phyloP scores from a whole-genome alignment of 2,888 invertebrate genomes.

The Danaus chrysippus region DNA sequence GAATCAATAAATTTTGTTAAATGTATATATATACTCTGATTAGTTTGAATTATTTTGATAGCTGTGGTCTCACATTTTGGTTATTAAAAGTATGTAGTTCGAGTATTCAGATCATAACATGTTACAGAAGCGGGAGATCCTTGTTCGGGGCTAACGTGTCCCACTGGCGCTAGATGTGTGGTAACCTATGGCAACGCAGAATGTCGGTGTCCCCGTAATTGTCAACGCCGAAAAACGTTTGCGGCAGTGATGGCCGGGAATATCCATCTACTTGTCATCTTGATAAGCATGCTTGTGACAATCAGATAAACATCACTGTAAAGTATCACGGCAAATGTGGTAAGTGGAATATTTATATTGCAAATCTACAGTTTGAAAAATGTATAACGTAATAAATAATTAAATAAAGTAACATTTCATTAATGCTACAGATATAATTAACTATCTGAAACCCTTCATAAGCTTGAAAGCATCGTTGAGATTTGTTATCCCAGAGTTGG shows the following conservation, averaged over 20 bases:
- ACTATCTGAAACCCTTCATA: slow-evolving; percentile 35
- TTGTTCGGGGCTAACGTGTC: slow-evolving; percentile 83
- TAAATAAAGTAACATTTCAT: too few relatives aligned
- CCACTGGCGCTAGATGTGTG: slow-evolving; percentile 84
- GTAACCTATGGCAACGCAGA: slow-evolving; percentile 83
- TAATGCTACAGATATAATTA: too few relatives aligned
- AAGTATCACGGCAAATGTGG: slow-evolving; percentile 93
- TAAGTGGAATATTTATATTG: slow-evolving; percentile 62
- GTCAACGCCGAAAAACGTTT: slow-evolving; percentile 87
- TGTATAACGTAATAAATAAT: too few relatives aligned
- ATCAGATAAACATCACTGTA: slow-evolving; percentile 85
- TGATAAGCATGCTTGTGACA: slow-evolving; percentile 87
- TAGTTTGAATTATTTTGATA: too few relatives aligned
- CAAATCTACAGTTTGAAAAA: slow-evolving; percentile 5
- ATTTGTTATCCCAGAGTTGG: slow-evolving; percentile 57
- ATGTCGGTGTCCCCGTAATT: slow-evolving; percentile 78
- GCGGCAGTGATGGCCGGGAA: slow-evolving; percentile 92
- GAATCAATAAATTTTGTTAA: background rate
- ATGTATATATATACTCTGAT: too few relatives aligned
- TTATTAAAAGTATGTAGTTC: background rate
- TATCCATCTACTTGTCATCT: slow-evolving; percentile 93
- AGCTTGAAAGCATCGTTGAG: slow-evolving; percentile 56
- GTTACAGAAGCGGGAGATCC: slow-evolving; percentile 82
- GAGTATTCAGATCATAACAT: background rate
- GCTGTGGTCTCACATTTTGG: too few relatives aligned